A percentile compares a stretch with the other conserved stretches of the same genome.
Evolutionary conservation across 2,888 invertebrate genomes (phyloP).

Genomic region (Minunthozetes semirufus): DNA sequence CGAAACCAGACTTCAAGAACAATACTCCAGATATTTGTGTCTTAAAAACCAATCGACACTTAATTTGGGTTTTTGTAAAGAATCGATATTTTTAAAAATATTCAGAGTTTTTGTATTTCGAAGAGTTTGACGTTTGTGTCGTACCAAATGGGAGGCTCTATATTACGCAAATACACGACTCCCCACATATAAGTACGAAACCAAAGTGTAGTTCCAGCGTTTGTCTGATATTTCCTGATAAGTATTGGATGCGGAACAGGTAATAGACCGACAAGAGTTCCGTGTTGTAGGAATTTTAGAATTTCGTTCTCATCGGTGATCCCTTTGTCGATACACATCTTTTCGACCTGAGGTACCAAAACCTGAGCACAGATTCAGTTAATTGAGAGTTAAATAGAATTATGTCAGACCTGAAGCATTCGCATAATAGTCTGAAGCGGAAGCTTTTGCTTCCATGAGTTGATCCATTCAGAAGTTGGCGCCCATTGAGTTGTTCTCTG

Average conservation of each 20-base stretch:
- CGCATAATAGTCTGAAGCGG: slow-evolving; percentile 99
- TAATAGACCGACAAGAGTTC: slow-evolving; percentile 89
- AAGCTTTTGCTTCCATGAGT: slow-evolving; percentile 90
- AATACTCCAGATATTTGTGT: no score
- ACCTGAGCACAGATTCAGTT: slow-evolving; percentile 53
- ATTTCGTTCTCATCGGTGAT: slow-evolving; percentile 99
- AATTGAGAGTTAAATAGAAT: not conserved
- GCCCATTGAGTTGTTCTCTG: slow-evolving; percentile 57
- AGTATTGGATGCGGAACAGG: slow-evolving; percentile 99
- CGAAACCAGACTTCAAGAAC: no score
- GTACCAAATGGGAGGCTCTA: slow-evolving; percentile 98
- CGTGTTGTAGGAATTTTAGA: slow-evolving; percentile 95
- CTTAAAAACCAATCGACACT: no score
- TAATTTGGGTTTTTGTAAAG: no score
- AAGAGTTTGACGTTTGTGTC: slow-evolving; percentile 98
- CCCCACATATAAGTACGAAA: slow-evolving; percentile 99
- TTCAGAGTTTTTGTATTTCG: slow-evolving; percentile 68
- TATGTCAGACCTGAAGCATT: slow-evolving; percentile 63
- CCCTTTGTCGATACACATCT: slow-evolving; percentile 93
- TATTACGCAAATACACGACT: slow-evolving; percentile 93
- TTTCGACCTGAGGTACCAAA: slow-evolving; percentile 97
- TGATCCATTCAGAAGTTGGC: slow-evolving; percentile 93
- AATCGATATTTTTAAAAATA: not conserved
- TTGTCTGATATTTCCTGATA: slow-evolving; percentile 97
- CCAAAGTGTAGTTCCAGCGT: slow-evolving; percentile 97